These are phyloP conservation scores for Tenthredo notha DNA, from an alignment of 2,888 invertebrate genomes.

Conservation along the genomic window DNA sequence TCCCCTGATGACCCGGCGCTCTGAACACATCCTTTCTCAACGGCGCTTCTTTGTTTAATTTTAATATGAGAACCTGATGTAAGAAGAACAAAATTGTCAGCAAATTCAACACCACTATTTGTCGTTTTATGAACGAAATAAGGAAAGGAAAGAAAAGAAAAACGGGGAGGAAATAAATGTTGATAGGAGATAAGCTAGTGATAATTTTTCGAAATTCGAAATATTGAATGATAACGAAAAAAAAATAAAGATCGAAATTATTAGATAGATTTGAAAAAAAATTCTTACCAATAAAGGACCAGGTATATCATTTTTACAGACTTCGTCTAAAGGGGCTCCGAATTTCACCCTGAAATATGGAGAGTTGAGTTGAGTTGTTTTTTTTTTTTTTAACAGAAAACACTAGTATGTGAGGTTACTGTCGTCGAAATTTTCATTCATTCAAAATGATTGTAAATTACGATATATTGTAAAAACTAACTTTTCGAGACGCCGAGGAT, in stretches of 20 bases:
- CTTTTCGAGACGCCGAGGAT: conserved; percentile 92
- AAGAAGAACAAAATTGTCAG: conserved; percentile 53
- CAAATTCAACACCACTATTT: neutral
- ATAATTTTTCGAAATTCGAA: too few relatives aligned
- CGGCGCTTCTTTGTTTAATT: conserved; percentile 96
- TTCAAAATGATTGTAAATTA: neutral
- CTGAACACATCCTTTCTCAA: conserved; percentile 96
- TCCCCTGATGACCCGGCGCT: conserved; percentile 96
- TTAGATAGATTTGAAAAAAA: neutral
- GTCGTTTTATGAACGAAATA: neutral
- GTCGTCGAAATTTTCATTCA: neutral
- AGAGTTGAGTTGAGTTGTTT: neutral
- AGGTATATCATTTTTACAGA: conserved; percentile 97
- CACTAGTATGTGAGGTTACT: neutral
- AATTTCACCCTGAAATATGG: conserved; percentile 88
- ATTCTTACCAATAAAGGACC: conserved; percentile 90
- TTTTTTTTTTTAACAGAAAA: neutral
- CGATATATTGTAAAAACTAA: conserved; percentile 59
- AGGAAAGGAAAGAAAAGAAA: neutral
- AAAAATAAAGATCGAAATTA: neutral
- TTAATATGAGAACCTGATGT: conserved; percentile 90
- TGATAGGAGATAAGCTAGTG: too few relatives aligned
- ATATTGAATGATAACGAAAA: too few relatives aligned
- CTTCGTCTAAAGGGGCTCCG: conserved; percentile 94
- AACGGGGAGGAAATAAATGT: neutral